Conservation (phyloP, 2,113 vertebrate genomes). For the Progne subis region DNA sequence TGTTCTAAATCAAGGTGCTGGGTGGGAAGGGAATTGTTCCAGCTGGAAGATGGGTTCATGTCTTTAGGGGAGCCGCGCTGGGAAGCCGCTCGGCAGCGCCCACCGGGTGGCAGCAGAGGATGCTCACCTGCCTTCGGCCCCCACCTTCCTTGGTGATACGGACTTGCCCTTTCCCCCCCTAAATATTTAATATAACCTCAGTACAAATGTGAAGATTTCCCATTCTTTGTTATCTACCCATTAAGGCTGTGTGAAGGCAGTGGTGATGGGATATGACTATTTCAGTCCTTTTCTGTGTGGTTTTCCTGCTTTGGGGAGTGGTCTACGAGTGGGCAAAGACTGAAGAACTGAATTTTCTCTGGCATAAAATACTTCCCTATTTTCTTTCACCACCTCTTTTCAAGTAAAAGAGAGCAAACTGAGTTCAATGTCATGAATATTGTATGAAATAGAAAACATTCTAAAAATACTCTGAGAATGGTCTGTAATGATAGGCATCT, state of each 20-base stretch:
- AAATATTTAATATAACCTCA: not conserved
- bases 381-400: not conserved
- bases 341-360: not conserved
- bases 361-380: not conserved
- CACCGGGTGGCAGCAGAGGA: constrained; percentile 58
- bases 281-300: not conserved
- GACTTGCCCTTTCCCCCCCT: not conserved
- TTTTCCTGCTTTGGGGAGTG: not conserved
- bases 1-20: not conserved
- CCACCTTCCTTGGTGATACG: rapidly evolving
- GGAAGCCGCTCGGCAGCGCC: not conserved
- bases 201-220: not conserved
- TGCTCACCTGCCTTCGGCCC: not conserved
- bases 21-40: not conserved
- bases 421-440: not conserved
- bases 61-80: rapidly evolving
- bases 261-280: rapidly evolving
- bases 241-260: not conserved
- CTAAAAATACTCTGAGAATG: not conserved
- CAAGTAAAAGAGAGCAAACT: not conserved
- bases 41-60: rapidly evolving
- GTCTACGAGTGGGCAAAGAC: not conserved
- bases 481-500: constrained; percentile 6
- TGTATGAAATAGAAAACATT: constrained; percentile 9
- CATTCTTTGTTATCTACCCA: not conserved